A percentile compares a stretch with the other conserved stretches of the same genome.
These are phyloP conservation scores for Typhlichthys eigenmanni DNA, from an alignment of 2,797 vertebrate genomes.

Conservation along the genomic window DNA sequence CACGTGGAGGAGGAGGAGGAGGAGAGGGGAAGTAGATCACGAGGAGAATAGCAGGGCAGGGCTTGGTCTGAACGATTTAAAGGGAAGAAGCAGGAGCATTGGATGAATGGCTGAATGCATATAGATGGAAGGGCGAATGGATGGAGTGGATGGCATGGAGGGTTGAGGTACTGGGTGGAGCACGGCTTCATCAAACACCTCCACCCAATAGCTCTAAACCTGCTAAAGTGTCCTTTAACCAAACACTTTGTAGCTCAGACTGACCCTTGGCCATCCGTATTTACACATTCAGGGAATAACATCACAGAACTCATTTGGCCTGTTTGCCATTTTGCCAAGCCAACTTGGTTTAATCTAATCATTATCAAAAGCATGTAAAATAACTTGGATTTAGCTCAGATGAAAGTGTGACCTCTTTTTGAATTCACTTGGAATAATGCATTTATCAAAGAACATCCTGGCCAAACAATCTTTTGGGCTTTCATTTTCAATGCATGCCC, in stretches of 20 bases:
- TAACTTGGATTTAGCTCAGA: neutral
- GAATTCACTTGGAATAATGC: neutral
- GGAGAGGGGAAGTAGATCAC: conserved; percentile 8
- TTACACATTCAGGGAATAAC: too few relatives aligned
- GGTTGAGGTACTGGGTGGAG: too few relatives aligned
- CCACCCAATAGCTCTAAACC: too few relatives aligned
- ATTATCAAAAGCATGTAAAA: neutral
- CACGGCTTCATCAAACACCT: too few relatives aligned
- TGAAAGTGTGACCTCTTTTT: neutral
- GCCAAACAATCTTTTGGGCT: neutral
- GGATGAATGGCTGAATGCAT: conserved; percentile 10
- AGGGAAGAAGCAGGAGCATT: too few relatives aligned
- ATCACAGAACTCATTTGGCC: neutral
- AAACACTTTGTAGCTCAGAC: neutral
- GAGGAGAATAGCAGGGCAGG: conserved; percentile 10
- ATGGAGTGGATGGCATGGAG: too few relatives aligned
- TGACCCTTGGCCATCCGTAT: too few relatives aligned
- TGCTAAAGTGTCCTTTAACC: neutral
- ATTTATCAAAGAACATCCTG: neutral
- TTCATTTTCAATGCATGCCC: neutral
- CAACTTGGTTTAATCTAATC: neutral
- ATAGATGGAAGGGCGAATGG: conserved; percentile 13
- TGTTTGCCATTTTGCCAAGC: too few relatives aligned
- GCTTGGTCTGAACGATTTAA: neutral
- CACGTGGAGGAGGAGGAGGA: conserved; percentile 38